Evolutionary conservation across 1,140 invertebrate genomes (phyloP), one percentile per base, ranked within the genome.

Genomic region (Drosophila eugracilis): DNA sequence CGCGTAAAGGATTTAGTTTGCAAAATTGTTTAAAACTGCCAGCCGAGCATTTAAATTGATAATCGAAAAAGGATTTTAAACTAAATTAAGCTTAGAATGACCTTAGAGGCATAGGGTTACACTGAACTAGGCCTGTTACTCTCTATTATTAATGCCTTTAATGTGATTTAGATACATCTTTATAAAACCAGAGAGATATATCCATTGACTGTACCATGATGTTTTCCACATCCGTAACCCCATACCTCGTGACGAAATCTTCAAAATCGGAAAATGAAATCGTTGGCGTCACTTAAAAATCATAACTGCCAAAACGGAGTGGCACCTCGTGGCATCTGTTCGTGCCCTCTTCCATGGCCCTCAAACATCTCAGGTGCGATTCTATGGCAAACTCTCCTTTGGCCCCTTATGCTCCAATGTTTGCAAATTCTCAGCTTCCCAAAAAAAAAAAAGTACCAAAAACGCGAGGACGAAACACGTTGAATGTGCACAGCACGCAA

Each of bases 381-480:
- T 57, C 19, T 53, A 17, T 2, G 22, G 42, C 59, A 19, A 12
- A 17, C 4, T 14, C 24, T 7, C 14, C 10, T 7, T 15, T 32
- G 17, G 26, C 26, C 34, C 34, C 34, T 45, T 2, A 26, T 44
- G 21, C 26, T 24, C 28, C 48, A 45, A n/a, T 59, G 59, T 67
- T 58, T 80, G 78, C 66, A 57, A 81, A 77, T 76, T 55, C 52
- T 67, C 78, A 78, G 50, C 74, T 52, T 73, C 28, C 28, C n/a
- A 60, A 55, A 69, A n/a, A n/a, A n/a, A n/a, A n/a, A n/a, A n/a
- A n/a, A n/a, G n/a, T n/a, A n/a, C n/a, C n/a, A n/a, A n/a, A 60
- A 66, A 19, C 49, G 50, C 52, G 73, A 50, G 28, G 19, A 42
- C 42, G 54, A 72, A 52, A 45, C 67, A 49, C 55, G 47, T 59